These are phyloP conservation scores for Zophobas morio DNA, from an alignment of 1,140 invertebrate species.

Conservation along the genomic window DNA sequence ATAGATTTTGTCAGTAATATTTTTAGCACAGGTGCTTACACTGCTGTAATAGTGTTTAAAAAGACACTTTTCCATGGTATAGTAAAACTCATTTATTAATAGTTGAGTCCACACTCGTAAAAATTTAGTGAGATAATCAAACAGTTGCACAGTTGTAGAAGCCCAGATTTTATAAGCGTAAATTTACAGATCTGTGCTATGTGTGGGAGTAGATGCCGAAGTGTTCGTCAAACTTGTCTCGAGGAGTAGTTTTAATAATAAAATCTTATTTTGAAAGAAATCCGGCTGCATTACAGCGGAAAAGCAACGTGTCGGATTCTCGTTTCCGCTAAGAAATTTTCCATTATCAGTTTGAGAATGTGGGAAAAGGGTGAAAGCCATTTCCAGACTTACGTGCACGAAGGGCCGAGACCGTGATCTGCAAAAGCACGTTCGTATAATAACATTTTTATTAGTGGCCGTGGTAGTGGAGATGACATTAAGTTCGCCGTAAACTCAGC, in stretches of 20 bases:
- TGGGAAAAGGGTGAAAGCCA: constrained; percentile 34
- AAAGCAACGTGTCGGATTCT: constrained; percentile 23
- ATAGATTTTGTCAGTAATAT: too few species aligned
- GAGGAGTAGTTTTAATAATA: constrained; percentile 32
- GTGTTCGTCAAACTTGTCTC: constrained; percentile 26
- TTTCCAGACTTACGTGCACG: constrained; percentile 44
- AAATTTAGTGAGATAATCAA: too few species aligned
- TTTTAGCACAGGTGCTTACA: too few species aligned
- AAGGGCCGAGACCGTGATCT: constrained; percentile 34
- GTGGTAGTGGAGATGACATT: constrained; percentile 58
- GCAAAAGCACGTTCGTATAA: constrained; percentile 57
- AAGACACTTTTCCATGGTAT: too few species aligned
- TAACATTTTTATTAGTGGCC: constrained; percentile 62
- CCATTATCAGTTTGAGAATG: constrained; percentile 40
- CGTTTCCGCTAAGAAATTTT: constrained; percentile 12
- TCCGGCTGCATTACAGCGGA: constrained; percentile 22
- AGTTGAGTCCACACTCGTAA: too few species aligned
- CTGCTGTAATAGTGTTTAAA: too few species aligned
- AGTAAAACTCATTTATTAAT: too few species aligned
- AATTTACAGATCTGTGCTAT: too few species aligned
- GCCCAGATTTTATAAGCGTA: too few species aligned
- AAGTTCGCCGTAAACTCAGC: constrained; percentile 58
- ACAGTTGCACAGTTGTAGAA: too few species aligned
- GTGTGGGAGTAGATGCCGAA: not conserved
- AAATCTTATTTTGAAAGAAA: constrained; percentile 15